Base-by-base conservation (phyloP, 2,888 invertebrate genomes). In the Rotaria magnacalcarata region DNA sequence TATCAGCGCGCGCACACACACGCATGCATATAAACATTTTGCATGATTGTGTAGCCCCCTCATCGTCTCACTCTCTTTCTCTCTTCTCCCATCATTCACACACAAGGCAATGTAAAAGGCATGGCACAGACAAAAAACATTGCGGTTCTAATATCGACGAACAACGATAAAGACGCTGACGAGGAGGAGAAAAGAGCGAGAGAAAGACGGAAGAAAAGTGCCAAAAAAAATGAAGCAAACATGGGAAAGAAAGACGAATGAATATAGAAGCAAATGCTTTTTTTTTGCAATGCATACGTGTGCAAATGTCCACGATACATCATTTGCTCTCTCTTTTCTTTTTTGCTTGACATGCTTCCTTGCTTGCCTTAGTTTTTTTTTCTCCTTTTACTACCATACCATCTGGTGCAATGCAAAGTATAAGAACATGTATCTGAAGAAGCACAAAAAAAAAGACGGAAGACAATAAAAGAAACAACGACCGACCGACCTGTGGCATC, bases 161-260 rank as follows among this genome's bases (percentile, higher is more conserved):
- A 34, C 67, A 41, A 67, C 67, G 67, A 67, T 34, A 67, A 67
- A 14, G 27, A 67, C 67, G 34, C 34, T 19, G 67, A 67, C 67
- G 67, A 67, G 27, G 34, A 67, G 60, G 27, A 67, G 34, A 67
- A 67, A 34, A 67, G 67, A 67, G 34, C 34, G 27, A 67, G 67
- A 67, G 67, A 67, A 67, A 67, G 27, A 67, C 67, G 67, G 67
- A 67, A 67, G 67, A 67, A 67, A 41, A 67, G 67, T 67, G 67
- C 67, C 67, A 67, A 67, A 67, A 67, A 56, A 67, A 67, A 67
- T 16, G 67, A 67, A 34, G 67, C 67, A 67, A 67, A 34, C 67
- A 67, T 67, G 67, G 34, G 67, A 67, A 34, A 67, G 67, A 67
- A 67, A 67, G 67, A 41, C 67, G 34, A 67, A 67, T 67, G 67